These are phyloP conservation scores for Okapia johnstoni DNA, from an alignment of 2,113 vertebrate genomes.

Conservation along the genomic window DNA sequence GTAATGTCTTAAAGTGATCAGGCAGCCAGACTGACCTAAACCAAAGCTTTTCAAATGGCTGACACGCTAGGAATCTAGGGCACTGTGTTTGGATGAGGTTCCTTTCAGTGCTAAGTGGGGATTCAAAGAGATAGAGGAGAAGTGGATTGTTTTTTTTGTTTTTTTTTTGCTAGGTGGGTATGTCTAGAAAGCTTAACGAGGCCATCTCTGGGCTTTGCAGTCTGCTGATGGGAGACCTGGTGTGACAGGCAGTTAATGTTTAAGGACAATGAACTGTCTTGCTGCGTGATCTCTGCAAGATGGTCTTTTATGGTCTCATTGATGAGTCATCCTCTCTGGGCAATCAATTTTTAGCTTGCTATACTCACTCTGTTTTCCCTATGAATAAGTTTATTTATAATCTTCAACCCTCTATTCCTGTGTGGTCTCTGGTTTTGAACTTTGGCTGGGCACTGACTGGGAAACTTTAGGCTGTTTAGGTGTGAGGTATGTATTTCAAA, in stretches of 20 bases:
- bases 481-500: conserved; percentile 46
- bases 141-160: conserved; percentile 1
- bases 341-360: conserved; percentile 51
- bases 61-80: background rate
- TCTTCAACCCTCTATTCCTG: conserved; percentile 36
- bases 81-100: background rate
- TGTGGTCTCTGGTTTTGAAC: conserved; percentile 52
- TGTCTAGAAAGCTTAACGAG: conserved; percentile 33
- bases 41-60: background rate
- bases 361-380: conserved; percentile 25
- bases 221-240: background rate
- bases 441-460: conserved; percentile 34
- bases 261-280: conserved; percentile 51
- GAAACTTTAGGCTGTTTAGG: conserved; percentile 21
- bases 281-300: conserved; percentile 40
- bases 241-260: conserved; percentile 53
- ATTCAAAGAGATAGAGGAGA: conserved; percentile 4
- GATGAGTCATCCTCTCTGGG: conserved; percentile 61
- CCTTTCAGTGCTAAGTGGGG: background rate
- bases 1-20: conserved; percentile 15
- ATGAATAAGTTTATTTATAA: conserved; percentile 62
- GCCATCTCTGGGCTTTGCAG: conserved; percentile 16
- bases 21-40: background rate
- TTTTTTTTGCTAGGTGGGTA: background rate
- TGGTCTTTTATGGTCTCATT: conserved; percentile 35